Evolutionary conservation across 1,140 invertebrate genomes (phyloP).

Genomic region (Glossosoma conforme): DNA sequence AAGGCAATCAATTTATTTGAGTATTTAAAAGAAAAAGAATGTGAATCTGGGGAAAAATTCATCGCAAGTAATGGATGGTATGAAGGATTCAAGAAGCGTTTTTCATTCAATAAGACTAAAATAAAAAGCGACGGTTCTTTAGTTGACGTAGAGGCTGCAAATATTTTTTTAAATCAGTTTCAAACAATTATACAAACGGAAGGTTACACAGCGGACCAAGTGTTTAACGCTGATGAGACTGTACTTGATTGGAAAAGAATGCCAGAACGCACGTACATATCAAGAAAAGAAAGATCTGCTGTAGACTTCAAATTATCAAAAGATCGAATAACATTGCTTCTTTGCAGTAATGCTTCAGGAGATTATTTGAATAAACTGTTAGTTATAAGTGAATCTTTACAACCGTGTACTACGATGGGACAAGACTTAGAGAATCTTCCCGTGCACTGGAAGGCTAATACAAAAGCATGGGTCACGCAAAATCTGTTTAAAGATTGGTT

Average conservation of each 20-base stretch:
- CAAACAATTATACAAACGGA: conserved; percentile 32
- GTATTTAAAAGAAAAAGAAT: conserved; percentile 28
- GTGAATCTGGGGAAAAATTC: conserved; percentile 29
- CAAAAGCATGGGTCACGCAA: conserved; percentile 37
- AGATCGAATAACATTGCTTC: conserved; percentile 43
- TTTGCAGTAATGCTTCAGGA: conserved; percentile 41
- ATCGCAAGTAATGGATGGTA: conserved; percentile 38
- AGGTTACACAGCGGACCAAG: conserved; percentile 36
- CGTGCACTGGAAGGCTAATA: conserved; percentile 39
- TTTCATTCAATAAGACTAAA: conserved; percentile 33
- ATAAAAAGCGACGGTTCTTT: conserved; percentile 34
- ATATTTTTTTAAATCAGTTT: conserved; percentile 31
- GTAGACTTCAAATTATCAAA: conserved; percentile 44
- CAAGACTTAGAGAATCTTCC: conserved; percentile 34
- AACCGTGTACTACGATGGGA: conserved; percentile 41
- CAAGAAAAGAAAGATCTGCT: conserved; percentile 37
- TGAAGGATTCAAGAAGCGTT: conserved; percentile 34
- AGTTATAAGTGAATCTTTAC: conserved; percentile 41
- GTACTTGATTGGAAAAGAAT: conserved; percentile 48
- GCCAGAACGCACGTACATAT: conserved; percentile 41
- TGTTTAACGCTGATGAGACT: conserved; percentile 44
- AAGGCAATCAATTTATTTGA: conserved; percentile 31
- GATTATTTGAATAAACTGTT: conserved; percentile 43
- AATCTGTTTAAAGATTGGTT: conserved; percentile 39
- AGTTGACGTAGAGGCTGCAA: conserved; percentile 34